A percentile compares a stretch with the other conserved stretches of the same genome.
These are phyloP conservation scores for Chionodraco myersi DNA, from an alignment of 2,113 vertebrate genomes.

Conservation along the genomic window DNA sequence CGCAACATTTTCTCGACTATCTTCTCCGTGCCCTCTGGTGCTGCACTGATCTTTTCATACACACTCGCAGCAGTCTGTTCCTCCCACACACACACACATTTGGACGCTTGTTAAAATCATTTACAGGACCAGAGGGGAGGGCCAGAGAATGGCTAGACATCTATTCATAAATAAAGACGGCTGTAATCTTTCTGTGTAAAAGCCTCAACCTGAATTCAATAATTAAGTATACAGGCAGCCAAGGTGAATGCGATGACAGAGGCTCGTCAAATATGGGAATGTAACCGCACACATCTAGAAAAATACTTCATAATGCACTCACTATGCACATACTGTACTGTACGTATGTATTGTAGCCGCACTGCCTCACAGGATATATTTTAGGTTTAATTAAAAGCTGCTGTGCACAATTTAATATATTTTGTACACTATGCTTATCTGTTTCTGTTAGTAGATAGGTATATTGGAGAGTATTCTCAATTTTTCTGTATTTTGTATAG, in stretches of 20 bases:
- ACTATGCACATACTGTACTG: too few species aligned
- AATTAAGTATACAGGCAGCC: conserved; percentile 25
- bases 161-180: conserved; percentile 43
- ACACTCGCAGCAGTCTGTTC: conserved; percentile 1
- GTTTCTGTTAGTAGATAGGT: too few species aligned
- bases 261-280: rapidly evolving
- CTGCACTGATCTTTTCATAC: conserved; percentile 26
- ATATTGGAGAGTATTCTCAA: too few species aligned
- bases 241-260: conserved; percentile 25
- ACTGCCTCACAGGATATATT: too few species aligned
- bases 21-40: background rate
- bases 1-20: background rate
- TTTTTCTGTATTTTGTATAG: too few species aligned
- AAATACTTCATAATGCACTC: background rate
- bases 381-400: too few species aligned
- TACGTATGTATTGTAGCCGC: too few species aligned
- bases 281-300: background rate
- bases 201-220: conserved; percentile 7
- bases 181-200: conserved; percentile 15
- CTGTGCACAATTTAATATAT: too few species aligned
- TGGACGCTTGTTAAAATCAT: conserved; percentile 27
- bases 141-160: conserved; percentile 13
- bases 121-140: background rate
- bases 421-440: too few species aligned
- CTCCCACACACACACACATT: conserved; percentile 36